phyloP scores from a whole-genome alignment of 2,113 vertebrate species.

The Lycaon pictus region DNA sequence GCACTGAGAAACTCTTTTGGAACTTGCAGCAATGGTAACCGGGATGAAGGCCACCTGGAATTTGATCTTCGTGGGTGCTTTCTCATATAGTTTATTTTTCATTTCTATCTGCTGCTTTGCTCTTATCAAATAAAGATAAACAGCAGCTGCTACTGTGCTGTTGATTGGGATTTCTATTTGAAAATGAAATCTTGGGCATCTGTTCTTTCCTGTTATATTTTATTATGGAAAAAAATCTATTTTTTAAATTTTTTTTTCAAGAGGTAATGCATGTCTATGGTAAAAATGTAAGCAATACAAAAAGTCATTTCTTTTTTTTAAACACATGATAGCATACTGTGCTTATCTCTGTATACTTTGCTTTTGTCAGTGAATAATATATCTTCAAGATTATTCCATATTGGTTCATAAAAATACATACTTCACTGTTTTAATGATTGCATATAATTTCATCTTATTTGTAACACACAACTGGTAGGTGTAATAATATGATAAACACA shows the following conservation, averaged over 20 bases:
- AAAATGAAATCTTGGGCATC: conserved; percentile 55
- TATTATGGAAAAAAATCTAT: conserved; percentile 8
- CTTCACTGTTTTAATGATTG: conserved; percentile 44
- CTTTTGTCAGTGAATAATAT: neutral
- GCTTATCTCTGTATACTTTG: neutral
- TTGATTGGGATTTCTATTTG: neutral
- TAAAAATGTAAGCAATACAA: conserved; percentile 43
- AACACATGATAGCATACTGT: neutral
- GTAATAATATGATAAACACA: conserved; percentile 31
- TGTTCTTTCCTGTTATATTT: conserved; percentile 32
- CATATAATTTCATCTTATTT: neutral
- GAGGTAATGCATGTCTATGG: neutral
- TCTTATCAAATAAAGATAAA: conserved; percentile 62
- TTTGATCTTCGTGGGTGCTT: conserved; percentile 10
- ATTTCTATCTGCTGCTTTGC: conserved; percentile 36
- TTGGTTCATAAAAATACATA: neutral
- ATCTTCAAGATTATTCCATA: neutral
- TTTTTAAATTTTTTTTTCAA: conserved; percentile 42
- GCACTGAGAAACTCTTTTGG: neutral
- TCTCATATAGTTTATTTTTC: conserved; percentile 56
- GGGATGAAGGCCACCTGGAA: neutral
- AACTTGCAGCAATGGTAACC: neutral
- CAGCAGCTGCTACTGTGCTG: conserved; percentile 27
- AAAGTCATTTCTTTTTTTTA: neutral
- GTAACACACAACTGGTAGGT: neutral